Percentiles rank a stretch among this genome's conserved stretches.
Evolutionary conservation across 2,797 vertebrate genomes (phyloP).

Genomic region (Sardinella longiceps): DNA sequence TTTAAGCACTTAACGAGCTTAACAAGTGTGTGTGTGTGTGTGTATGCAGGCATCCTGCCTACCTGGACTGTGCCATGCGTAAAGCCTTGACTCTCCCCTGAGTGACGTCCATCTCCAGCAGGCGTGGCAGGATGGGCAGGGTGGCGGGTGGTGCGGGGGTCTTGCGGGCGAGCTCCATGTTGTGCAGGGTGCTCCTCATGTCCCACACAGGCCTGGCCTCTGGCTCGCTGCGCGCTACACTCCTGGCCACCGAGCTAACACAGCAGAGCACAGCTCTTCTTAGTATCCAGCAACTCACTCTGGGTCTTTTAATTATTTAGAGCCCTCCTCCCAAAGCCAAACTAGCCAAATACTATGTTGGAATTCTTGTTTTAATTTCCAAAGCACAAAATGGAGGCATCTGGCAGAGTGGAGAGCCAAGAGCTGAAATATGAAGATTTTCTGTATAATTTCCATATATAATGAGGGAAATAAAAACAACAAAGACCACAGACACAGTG

Average conservation of each 20-base stretch:
- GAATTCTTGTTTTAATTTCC: neutral
- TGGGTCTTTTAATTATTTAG: neutral
- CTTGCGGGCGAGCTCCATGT: conserved; percentile 18
- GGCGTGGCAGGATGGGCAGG: neutral
- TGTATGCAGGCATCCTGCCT: no score
- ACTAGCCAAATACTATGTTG: no score
- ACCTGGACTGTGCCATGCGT: conserved; percentile 1
- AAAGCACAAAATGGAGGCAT: neutral
- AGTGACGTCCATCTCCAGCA: conserved; percentile 21
- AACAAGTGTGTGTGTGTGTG: neutral
- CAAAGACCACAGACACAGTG: no score
- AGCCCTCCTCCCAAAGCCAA: neutral
- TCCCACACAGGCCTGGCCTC: neutral
- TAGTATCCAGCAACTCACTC: neutral
- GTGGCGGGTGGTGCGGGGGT: neutral
- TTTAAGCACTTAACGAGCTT: no score
- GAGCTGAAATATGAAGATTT: neutral
- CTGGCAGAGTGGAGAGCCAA: neutral
- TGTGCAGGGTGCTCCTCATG: no score
- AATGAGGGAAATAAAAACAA: no score
- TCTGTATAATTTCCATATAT: no score
- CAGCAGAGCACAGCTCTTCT: neutral
- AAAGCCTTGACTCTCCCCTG: neutral
- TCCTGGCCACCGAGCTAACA: neutral
- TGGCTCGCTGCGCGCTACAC: neutral